phyloP scores from a whole-genome alignment of 2,113 vertebrate genomes.

The Astatoreochromis straeleni region DNA sequence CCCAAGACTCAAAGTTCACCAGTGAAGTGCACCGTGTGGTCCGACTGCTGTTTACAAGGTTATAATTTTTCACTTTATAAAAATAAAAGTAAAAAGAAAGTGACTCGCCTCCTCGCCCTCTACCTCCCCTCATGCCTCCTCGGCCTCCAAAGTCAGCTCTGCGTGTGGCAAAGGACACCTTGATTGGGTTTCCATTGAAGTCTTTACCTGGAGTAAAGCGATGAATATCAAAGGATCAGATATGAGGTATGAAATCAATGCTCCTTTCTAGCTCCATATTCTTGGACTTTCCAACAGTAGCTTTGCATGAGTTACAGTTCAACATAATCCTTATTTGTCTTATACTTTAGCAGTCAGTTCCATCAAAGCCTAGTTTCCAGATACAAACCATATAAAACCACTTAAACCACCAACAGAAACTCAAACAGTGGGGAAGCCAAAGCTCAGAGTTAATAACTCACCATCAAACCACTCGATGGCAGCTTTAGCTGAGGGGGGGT shows the following conservation, averaged over 20 bases:
- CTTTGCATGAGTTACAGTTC: background rate
- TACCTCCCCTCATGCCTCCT: constrained; percentile 75
- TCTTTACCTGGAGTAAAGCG: constrained; percentile 75
- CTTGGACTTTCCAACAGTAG: background rate
- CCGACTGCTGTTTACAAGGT: accelerated
- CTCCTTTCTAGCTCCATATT: background rate
- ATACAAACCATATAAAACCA: accelerated
- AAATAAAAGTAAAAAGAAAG: background rate
- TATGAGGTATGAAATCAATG: background rate
- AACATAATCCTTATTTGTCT: background rate
- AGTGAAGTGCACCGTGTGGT: background rate
- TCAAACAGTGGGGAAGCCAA: background rate
- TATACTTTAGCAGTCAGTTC: background rate
- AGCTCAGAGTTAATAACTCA: constrained; percentile 18
- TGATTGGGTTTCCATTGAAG: constrained; percentile 83
- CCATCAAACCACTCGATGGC: constrained; percentile 92
- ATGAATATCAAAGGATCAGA: background rate
- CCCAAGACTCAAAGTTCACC: background rate
- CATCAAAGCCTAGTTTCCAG: background rate
- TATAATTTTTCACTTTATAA: background rate
- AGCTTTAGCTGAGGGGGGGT: constrained; percentile 87
- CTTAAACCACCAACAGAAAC: background rate
- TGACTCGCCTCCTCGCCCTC: constrained; percentile 76
- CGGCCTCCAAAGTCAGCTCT: constrained; percentile 82
- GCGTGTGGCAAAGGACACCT: constrained; percentile 87